Evolutionary conservation across 2,888 invertebrate species (phyloP).

Genomic region (Athetis lepigone): DNA sequence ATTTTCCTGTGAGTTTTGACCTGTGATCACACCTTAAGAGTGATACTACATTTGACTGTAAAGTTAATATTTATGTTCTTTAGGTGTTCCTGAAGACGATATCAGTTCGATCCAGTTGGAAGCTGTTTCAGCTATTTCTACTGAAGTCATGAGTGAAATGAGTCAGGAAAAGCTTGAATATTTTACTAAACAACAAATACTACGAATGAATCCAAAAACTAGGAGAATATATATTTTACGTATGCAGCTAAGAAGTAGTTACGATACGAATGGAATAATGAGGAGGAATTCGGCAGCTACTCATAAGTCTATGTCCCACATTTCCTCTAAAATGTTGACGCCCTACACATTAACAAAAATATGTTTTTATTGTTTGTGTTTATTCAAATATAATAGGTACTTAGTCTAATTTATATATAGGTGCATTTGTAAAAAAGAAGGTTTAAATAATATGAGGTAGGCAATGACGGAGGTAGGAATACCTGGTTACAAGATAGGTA

Average conservation of each 20-base stretch:
- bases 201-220: conserved; percentile 79
- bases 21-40: not conserved
- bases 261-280: conserved; percentile 78
- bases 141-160: conserved; percentile 77
- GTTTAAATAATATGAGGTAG: too few species aligned
- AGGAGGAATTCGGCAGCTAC: conserved; percentile 51
- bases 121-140: conserved; percentile 79
- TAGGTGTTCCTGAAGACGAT: conserved; percentile 79
- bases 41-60: not conserved
- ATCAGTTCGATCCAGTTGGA: conserved; percentile 82
- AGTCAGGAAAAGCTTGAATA: conserved; percentile 78
- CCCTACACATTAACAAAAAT: too few species aligned
- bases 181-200: conserved; percentile 84
- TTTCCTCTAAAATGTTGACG: conserved; percentile 44
- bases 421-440: too few species aligned
- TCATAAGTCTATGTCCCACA: conserved; percentile 23
- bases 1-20: conserved; percentile 75
- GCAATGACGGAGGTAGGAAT: too few species aligned
- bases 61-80: conserved; percentile 14
- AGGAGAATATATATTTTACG: conserved; percentile 82
- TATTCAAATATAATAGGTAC: not conserved
- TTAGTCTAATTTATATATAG: not conserved
- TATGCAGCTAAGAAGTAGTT: conserved; percentile 78
- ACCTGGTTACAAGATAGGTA: too few species aligned
- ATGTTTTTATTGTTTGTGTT: too few species aligned